These are phyloP conservation scores for Scytalopus superciliaris DNA, from an alignment of 2,113 vertebrate species.

Conservation along the genomic window DNA sequence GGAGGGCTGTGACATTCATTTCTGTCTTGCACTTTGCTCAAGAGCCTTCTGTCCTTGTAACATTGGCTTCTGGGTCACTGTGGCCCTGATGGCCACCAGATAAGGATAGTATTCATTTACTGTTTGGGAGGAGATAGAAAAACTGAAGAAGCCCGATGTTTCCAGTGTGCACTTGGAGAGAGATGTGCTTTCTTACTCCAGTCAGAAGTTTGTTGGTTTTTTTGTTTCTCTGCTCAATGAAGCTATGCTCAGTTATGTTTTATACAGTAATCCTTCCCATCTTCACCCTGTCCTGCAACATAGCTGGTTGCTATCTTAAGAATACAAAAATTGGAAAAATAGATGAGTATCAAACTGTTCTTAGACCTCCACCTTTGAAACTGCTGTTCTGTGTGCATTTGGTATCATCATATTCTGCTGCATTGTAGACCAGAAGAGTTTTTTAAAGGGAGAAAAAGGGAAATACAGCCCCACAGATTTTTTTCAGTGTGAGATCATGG, in stretches of 20 bases:
- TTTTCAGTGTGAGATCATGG: neutral
- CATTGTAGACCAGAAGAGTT: neutral
- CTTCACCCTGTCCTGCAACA: neutral
- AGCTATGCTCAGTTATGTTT: neutral
- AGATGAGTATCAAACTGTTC: neutral
- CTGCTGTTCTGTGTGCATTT: neutral
- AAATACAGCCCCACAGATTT: neutral
- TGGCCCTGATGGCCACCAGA: neutral
- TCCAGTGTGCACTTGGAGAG: neutral
- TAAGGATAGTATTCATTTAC: neutral
- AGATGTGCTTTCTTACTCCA: neutral
- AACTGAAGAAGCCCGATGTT: neutral
- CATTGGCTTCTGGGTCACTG: neutral
- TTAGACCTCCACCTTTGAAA: neutral
- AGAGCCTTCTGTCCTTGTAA: neutral
- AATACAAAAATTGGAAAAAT: neutral
- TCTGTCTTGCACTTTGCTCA: neutral
- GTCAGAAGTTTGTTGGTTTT: neutral
- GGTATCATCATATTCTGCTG: neutral
- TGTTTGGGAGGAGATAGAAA: neutral
- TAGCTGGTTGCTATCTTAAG: neutral
- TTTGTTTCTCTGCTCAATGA: neutral
- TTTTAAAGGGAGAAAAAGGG: neutral
- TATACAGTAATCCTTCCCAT: neutral
- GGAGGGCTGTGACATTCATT: neutral